Conservation (phyloP, 2,113 vertebrate genomes). For the Sceloporus tristichus region DNA sequence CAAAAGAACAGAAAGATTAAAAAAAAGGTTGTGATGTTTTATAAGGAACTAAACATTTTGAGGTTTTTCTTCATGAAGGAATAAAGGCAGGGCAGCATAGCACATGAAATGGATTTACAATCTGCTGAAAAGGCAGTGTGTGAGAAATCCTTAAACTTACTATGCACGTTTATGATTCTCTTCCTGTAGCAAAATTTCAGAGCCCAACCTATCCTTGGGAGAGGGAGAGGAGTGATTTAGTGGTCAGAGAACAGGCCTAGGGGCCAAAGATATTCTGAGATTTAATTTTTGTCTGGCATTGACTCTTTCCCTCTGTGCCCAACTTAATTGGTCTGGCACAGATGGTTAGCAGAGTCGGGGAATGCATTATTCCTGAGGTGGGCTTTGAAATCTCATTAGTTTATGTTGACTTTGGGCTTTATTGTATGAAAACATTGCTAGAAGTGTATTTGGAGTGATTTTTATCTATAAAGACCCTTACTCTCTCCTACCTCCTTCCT, state of each 20-base stretch:
- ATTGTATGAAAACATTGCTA: neutral
- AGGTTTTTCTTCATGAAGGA: slow-evolving; percentile 35
- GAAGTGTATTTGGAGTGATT: slow-evolving; percentile 6
- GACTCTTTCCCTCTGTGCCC: neutral
- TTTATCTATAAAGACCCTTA: neutral
- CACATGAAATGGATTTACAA: slow-evolving; percentile 34
- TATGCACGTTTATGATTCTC: slow-evolving; percentile 19
- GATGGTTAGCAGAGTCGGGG: slow-evolving; percentile 7
- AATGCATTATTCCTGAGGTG: neutral
- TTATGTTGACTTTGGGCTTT: neutral
- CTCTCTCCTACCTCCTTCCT: neutral
- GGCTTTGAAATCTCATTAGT: neutral
- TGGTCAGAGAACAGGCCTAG: neutral
- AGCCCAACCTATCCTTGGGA: neutral
- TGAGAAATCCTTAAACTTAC: slow-evolving; percentile 23
- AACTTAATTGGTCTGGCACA: slow-evolving; percentile 31
- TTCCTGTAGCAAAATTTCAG: slow-evolving; percentile 25
- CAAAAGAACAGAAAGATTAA: neutral
- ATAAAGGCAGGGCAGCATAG: neutral
- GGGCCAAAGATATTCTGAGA: slow-evolving; percentile 22
- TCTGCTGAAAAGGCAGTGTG: neutral
- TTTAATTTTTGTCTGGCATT: slow-evolving; percentile 30
- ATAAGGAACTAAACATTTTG: slow-evolving; percentile 26
- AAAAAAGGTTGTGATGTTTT: slow-evolving; percentile 30
- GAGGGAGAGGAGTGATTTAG: neutral